Conservation (phyloP, 1,140 invertebrate species). For the Apis dorsata region DNA sequence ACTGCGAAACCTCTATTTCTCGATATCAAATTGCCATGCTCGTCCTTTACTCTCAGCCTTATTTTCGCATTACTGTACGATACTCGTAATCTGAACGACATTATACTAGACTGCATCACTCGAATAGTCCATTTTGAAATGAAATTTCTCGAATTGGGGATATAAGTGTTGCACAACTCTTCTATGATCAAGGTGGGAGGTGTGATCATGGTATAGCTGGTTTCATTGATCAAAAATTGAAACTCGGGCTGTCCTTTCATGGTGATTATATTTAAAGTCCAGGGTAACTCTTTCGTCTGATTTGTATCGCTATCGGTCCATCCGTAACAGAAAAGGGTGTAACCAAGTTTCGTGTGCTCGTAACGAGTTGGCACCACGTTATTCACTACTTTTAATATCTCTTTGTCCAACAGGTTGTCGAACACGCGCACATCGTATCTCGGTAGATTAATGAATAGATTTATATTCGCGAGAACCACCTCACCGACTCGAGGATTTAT, state of each 20-base stretch:
- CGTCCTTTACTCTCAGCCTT: constrained; percentile 45
- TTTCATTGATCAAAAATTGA: constrained; percentile 6
- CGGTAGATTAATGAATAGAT: constrained; percentile 65
- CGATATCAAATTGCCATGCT: constrained; percentile 25
- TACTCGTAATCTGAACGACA: constrained; percentile 58
- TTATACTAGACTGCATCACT: constrained; percentile 9
- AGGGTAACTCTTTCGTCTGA: constrained; percentile 53
- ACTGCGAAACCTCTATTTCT: constrained; percentile 45
- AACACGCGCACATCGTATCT: constrained; percentile 69
- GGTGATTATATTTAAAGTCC: constrained; percentile 67
- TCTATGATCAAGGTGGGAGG: constrained; percentile 35
- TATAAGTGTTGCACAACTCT: constrained; percentile 60
- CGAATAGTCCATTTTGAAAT: constrained; percentile 60
- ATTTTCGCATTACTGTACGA: constrained; percentile 50
- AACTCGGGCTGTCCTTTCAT: constrained; percentile 61
- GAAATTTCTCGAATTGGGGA: constrained; percentile 59
- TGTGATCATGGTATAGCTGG: constrained; percentile 3
- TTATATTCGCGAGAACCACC: constrained; percentile 54
- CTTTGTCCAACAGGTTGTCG: constrained; percentile 69
- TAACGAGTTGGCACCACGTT: constrained; percentile 65
- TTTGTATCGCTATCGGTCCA: constrained; percentile 42
- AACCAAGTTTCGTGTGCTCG: constrained; percentile 60
- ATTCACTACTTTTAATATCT: constrained; percentile 64
- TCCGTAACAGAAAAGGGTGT: constrained; percentile 74
- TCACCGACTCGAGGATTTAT: constrained; percentile 45